A percentile compares a stretch with the other conserved stretches of the same genome.
These are phyloP conservation scores for Myiozetetes cayanensis DNA, from an alignment of 2,113 vertebrate species.

Conservation along the genomic window DNA sequence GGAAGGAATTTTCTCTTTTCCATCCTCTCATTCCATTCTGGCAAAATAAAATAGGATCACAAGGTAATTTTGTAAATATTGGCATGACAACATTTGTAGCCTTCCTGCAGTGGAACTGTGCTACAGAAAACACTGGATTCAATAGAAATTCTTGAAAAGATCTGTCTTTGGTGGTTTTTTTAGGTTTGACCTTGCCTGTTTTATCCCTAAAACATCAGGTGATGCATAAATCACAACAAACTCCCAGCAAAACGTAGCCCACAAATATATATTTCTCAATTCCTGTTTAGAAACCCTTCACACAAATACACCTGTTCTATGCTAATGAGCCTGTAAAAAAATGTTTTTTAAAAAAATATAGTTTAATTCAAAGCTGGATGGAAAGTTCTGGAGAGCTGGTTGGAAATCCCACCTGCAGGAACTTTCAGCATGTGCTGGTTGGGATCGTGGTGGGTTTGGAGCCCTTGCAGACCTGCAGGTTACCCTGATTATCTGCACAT, in stretches of 20 bases:
- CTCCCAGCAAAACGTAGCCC: neutral
- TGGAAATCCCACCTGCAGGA: neutral
- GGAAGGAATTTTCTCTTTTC: neutral
- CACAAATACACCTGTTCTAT: neutral
- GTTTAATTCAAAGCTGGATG: neutral
- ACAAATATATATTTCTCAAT: neutral
- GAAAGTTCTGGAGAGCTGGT: neutral
- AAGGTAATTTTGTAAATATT: neutral
- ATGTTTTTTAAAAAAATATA: neutral
- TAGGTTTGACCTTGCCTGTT: neutral
- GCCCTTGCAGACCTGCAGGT: neutral
- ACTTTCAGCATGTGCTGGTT: neutral
- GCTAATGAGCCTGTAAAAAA: neutral
- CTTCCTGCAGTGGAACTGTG: neutral
- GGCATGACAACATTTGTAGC: neutral
- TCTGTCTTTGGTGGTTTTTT: neutral
- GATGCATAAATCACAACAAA: neutral
- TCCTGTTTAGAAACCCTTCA: neutral
- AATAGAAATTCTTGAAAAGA: neutral
- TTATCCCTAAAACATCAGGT: neutral
- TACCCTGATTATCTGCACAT: neutral
- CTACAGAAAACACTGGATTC: neutral
- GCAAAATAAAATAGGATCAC: neutral
- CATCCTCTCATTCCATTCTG: neutral
- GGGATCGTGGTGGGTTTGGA: neutral